phyloP scores from a whole-genome alignment of 2,888 invertebrate species.

The Erebia ligea region DNA sequence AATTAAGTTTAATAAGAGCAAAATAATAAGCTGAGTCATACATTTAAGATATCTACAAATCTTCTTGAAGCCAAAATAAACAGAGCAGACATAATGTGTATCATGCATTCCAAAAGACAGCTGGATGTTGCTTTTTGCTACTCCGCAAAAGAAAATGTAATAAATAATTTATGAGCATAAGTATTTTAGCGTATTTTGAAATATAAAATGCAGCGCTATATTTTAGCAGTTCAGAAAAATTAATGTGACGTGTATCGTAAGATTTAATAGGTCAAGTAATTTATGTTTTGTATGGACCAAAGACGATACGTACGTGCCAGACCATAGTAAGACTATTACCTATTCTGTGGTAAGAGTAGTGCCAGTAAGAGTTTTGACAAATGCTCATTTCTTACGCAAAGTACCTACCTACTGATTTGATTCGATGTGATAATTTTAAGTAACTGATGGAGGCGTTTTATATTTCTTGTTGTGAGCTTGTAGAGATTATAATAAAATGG shows the following conservation, averaged over 20 bases:
- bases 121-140: slow-evolving; percentile 28
- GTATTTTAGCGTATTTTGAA: slow-evolving; percentile 23
- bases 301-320: no score
- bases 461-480: no score
- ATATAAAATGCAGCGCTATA: not conserved
- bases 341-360: no score
- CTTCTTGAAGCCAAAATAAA: slow-evolving; percentile 27
- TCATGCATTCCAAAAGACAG: slow-evolving; percentile 31
- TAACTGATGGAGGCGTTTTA: no score
- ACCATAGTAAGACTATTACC: no score
- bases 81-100: slow-evolving; percentile 34
- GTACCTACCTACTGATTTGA: no score
- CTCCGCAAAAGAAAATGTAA: slow-evolving; percentile 24
- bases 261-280: not conserved
- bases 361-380: no score
- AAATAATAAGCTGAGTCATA: slow-evolving; percentile 6
- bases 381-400: no score
- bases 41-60: slow-evolving; percentile 24
- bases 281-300: no score
- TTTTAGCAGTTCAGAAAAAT: not conserved
- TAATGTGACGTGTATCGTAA: not conserved
- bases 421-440: no score
- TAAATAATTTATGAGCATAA: slow-evolving; percentile 25
- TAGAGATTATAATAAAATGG: no score
- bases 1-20: slow-evolving; percentile 17